phyloP scores from a whole-genome alignment of 2,888 invertebrate species.

The Zelleria hepariella region DNA sequence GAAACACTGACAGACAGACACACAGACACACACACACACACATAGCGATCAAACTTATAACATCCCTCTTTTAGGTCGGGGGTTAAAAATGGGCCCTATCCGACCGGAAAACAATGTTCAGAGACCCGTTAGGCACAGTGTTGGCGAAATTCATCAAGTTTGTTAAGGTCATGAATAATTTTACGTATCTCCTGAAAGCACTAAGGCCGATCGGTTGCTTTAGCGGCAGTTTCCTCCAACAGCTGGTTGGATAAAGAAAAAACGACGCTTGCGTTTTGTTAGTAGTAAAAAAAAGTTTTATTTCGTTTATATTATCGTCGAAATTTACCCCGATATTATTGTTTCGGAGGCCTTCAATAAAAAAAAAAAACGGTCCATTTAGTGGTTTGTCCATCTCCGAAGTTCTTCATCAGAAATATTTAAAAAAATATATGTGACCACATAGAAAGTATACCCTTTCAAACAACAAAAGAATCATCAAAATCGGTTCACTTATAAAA shows the following conservation, averaged over 20 bases:
- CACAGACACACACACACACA: no score
- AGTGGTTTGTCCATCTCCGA: no score
- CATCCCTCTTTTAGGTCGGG: background rate
- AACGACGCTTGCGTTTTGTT: background rate
- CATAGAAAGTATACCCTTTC: no score
- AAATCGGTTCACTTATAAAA: no score
- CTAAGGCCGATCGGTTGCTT: background rate
- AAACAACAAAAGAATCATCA: no score
- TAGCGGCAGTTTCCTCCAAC: background rate
- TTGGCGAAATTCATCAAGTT: background rate
- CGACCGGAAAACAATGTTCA: background rate
- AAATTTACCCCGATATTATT: no score
- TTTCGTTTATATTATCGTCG: no score
- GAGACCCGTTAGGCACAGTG: background rate
- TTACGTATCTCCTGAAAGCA: background rate
- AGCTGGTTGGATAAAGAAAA: background rate
- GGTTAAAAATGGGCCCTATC: background rate
- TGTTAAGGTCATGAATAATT: background rate
- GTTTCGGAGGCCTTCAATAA: no score
- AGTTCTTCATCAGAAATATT: no score
- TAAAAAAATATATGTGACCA: no score
- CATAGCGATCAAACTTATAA: background rate
- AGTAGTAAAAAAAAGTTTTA: background rate
- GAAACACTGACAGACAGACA: no score
- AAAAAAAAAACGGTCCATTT: no score